phyloP scores from a whole-genome alignment of 2,797 vertebrate species.

The Coregonus suidteri region DNA sequence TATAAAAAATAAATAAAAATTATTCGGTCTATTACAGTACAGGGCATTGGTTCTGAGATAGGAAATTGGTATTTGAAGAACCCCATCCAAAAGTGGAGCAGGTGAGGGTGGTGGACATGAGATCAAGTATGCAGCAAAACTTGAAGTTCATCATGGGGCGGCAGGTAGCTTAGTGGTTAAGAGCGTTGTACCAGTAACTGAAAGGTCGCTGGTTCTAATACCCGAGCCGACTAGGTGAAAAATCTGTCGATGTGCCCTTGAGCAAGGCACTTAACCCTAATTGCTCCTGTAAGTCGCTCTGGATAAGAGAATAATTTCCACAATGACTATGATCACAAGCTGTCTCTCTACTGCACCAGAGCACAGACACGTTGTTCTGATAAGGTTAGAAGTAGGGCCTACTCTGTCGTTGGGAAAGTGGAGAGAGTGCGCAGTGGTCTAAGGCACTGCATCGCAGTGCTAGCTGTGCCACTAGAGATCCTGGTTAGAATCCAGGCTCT shows the following conservation, averaged over 20 bases:
- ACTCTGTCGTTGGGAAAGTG: constrained; percentile 37
- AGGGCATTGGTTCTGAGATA: constrained; percentile 36
- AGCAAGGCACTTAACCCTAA: no score
- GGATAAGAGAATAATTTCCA: constrained; percentile 47
- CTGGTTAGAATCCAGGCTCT: no score
- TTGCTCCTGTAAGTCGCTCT: no score
- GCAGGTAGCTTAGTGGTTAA: no score
- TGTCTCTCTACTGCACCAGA: constrained; percentile 46
- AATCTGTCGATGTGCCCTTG: no score
- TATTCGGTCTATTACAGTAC: constrained; percentile 54
- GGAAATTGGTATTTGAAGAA: constrained; percentile 32
- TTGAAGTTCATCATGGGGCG: constrained; percentile 42
- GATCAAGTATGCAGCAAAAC: constrained; percentile 56
- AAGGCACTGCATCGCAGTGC: no score
- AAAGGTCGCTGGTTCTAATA: no score
- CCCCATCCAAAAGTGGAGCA: constrained; percentile 59
- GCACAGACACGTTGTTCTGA: constrained; percentile 50
- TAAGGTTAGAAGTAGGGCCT: constrained; percentile 36
- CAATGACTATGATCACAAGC: constrained; percentile 65
- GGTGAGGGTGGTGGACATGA: constrained; percentile 26
- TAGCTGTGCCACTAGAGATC: no score
- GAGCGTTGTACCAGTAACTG: no score
- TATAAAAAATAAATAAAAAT: not conserved
- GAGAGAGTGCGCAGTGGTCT: constrained; percentile 15
- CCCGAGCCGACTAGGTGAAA: no score